Percentiles rank a stretch among this genome's conserved stretches.
These are phyloP conservation scores for Paratrypauchen microcephalus DNA, from an alignment of 2,797 vertebrate species.

Conservation along the genomic window DNA sequence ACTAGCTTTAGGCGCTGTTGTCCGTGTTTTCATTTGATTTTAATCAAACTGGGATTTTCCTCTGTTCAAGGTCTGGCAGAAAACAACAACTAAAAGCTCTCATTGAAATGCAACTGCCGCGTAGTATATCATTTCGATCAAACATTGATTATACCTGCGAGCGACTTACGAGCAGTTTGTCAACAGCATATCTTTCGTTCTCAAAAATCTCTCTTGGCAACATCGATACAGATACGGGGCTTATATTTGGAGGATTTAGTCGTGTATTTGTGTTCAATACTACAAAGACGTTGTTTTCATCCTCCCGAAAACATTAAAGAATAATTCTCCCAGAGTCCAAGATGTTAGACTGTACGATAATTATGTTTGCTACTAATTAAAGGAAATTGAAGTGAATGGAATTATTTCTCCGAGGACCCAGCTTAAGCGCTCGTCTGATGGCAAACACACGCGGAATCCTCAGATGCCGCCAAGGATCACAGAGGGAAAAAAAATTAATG, in stretches of 20 bases:
- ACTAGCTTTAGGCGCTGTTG: constrained; percentile 44
- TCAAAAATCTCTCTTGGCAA: constrained; percentile 63
- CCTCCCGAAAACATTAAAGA: constrained; percentile 58
- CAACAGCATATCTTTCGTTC: constrained; percentile 58
- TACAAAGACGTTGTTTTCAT: constrained; percentile 54
- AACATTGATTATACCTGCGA: constrained; percentile 77
- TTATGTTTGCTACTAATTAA: constrained; percentile 73
- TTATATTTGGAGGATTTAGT: constrained; percentile 12
- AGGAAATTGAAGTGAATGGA: constrained; percentile 67
- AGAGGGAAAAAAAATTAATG: constrained; percentile 53
- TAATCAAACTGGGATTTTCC: constrained; percentile 59
- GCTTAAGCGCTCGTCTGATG: constrained; percentile 60
- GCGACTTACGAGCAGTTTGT: constrained; percentile 72
- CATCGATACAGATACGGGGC: constrained; percentile 54
- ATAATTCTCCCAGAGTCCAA: constrained; percentile 40
- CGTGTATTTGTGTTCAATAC: constrained; percentile 50
- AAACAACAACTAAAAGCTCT: constrained; percentile 76
- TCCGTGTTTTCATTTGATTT: constrained; percentile 61
- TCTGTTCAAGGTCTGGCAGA: constrained; percentile 57
- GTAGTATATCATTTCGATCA: constrained; percentile 67
- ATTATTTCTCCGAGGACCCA: constrained; percentile 68
- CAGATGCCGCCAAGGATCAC: constrained; percentile 51
- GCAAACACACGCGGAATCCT: constrained; percentile 63
- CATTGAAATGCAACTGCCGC: constrained; percentile 61
- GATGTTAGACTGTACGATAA: constrained; percentile 63